Conservation (phyloP, 1,140 invertebrate genomes). For the Scaptodrosophila lebanonensis region DNA sequence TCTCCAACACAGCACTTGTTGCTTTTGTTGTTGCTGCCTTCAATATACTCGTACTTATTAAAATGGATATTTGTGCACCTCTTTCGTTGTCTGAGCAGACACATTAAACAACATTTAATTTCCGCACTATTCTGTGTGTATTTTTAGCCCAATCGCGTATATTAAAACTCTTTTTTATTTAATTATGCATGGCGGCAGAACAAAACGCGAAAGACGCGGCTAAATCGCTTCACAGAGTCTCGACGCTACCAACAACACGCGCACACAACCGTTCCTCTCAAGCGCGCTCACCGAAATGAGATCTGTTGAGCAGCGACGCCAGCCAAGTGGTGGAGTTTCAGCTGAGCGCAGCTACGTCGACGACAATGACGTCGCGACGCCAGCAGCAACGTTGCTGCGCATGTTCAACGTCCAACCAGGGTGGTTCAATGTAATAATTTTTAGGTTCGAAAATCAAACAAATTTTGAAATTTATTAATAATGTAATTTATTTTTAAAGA, state of each 20-base stretch:
- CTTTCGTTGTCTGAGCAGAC: constrained; percentile 14
- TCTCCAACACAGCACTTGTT: constrained; percentile 40
- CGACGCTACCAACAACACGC: constrained; percentile 25
- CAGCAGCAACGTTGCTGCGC: constrained; percentile 24
- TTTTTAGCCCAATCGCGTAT: too few relatives aligned
- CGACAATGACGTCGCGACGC: constrained; percentile 7
- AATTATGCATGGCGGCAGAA: too few relatives aligned
- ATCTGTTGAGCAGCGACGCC: background rate
- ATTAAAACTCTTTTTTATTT: too few relatives aligned
- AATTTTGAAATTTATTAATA: background rate
- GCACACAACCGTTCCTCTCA: constrained; percentile 36
- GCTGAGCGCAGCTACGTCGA: constrained; percentile 9
- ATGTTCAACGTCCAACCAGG: constrained; percentile 36
- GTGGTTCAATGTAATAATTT: constrained; percentile 5
- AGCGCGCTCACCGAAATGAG: constrained; percentile 25
- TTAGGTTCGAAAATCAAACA: background rate
- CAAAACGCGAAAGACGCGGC: constrained; percentile 28
- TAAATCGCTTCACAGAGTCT: too few relatives aligned
- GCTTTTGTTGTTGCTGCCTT: constrained; percentile 26
- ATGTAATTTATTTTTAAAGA: background rate
- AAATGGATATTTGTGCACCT: constrained; percentile 22
- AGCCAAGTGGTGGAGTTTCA: constrained; percentile 18
- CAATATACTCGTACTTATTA: too few relatives aligned
- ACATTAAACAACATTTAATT: too few relatives aligned
- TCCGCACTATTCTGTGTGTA: too few relatives aligned